Base-by-base conservation (phyloP, 2,888 invertebrate species). In the Euzetes globulus region DNA sequence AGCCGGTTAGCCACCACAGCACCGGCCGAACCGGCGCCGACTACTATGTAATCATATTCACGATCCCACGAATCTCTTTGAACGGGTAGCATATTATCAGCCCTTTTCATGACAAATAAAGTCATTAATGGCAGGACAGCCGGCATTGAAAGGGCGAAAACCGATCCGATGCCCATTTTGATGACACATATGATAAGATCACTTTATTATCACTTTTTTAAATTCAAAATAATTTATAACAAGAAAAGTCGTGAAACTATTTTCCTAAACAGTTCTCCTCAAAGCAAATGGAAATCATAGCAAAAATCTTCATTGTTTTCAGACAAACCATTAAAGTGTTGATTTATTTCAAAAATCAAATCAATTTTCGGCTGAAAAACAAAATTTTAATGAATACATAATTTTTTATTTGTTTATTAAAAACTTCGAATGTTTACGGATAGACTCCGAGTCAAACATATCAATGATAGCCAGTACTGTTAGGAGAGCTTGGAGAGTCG, bases 11-110 rank as follows among this genome's bases (percentile, higher is more conserved):
- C 92, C 15, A 93, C 86, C 11, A 92, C 92, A 0, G 92, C 89
- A 25, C 91, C 91, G 82, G 92, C 92, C 0, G 92, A 93, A 17
- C 93, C 92, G 0, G 89, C 90, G 0, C 93, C 93, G 27, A 93
- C 87, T 68, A 92, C 85, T 15, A 76, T 75, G 13, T 58, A 76
- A 72, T 70, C 75, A 70, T 76, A 76, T 17, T 76, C 76, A 19
- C 52, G 47, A 19, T 76, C 73, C 76, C 76, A 76, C 11, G 60
- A 65, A 27, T 72, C 72, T 13, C 75, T 27, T 37, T 55, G 65
- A 15, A 72, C 41, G 72, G 72, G 58, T 13, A 55, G 33, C 3
- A 58, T 29, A 58, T 72, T 52, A 22, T 72, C 72, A 22, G 58
- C 55, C 50, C 58, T 29, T 72, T 58, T 72, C 55, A 72, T 72